Evolutionary conservation across 2,888 invertebrate species (phyloP).

Genomic region (Cactoblastis cactorum): DNA sequence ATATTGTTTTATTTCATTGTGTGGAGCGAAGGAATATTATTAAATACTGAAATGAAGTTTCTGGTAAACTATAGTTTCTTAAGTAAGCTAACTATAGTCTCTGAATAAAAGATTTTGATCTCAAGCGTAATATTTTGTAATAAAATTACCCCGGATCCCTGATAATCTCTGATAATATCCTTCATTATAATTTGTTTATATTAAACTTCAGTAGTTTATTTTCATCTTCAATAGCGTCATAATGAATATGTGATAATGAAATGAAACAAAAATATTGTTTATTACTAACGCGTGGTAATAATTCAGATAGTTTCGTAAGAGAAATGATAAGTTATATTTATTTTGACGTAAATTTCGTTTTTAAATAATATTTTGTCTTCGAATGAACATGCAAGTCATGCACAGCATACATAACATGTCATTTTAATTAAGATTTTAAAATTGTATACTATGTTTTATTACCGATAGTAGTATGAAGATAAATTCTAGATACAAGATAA

Average conservation of each 20-base stretch:
- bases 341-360: neutral
- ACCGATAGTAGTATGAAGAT: too few relatives aligned
- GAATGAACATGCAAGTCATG: neutral
- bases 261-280: neutral
- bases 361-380: neutral
- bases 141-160: neutral
- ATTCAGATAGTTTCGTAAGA: neutral
- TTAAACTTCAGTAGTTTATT: too few relatives aligned
- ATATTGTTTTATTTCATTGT: neutral
- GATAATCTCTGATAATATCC: neutral
- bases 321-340: neutral
- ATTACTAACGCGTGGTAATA: neutral
- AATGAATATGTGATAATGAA: neutral
- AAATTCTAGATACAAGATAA: too few relatives aligned
- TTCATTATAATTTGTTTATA: neutral
- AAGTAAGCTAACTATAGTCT: neutral
- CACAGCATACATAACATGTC: too few relatives aligned
- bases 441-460: too few relatives aligned
- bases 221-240: neutral
- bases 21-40: too few relatives aligned
- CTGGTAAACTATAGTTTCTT: too few relatives aligned
- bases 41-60: neutral
- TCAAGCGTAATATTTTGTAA: neutral
- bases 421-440: too few relatives aligned
- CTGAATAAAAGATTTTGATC: neutral